These are phyloP conservation scores for Napeogenes inachia DNA, from an alignment of 2,888 invertebrate genomes.

Conservation along the genomic window DNA sequence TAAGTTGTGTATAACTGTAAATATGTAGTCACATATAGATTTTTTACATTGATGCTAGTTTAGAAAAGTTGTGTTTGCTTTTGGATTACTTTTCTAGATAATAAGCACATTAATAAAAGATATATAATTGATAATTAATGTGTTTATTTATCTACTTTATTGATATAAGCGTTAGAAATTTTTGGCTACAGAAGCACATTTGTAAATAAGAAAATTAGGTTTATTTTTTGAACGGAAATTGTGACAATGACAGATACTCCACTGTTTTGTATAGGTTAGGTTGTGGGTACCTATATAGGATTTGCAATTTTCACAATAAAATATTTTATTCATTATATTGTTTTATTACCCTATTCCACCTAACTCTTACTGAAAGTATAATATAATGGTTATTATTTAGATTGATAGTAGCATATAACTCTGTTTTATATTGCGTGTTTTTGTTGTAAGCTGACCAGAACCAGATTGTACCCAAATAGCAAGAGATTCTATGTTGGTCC, in stretches of 20 bases:
- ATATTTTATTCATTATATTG: conserved; percentile 37
- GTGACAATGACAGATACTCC: conserved; percentile 46
- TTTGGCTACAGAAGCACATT: conserved; percentile 37
- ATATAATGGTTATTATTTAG: no score
- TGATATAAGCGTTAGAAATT: conserved; percentile 28
- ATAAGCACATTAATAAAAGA: conserved; percentile 11
- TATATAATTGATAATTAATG: conserved; percentile 15
- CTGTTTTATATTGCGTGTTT: no score
- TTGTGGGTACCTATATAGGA: conserved; percentile 43
- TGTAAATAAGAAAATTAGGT: conserved; percentile 62
- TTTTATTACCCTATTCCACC: background rate
- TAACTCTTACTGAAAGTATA: background rate
- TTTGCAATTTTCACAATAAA: conserved; percentile 63
- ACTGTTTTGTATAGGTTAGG: conserved; percentile 51
- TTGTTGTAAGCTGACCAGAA: no score
- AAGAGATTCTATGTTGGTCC: no score
- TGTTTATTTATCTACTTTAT: conserved; percentile 18
- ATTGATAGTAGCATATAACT: no score
- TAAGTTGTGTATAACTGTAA: conserved; percentile 58
- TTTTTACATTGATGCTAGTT: conserved; percentile 57
- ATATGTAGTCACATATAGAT: conserved; percentile 53
- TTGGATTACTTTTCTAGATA: conserved; percentile 27
- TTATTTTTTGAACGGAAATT: conserved; percentile 68
- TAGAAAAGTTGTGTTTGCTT: conserved; percentile 44
- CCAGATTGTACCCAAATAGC: no score